These are phyloP conservation scores for Sandelia bainsii DNA, from an alignment of 2,797 vertebrate genomes.

Conservation along the genomic window DNA sequence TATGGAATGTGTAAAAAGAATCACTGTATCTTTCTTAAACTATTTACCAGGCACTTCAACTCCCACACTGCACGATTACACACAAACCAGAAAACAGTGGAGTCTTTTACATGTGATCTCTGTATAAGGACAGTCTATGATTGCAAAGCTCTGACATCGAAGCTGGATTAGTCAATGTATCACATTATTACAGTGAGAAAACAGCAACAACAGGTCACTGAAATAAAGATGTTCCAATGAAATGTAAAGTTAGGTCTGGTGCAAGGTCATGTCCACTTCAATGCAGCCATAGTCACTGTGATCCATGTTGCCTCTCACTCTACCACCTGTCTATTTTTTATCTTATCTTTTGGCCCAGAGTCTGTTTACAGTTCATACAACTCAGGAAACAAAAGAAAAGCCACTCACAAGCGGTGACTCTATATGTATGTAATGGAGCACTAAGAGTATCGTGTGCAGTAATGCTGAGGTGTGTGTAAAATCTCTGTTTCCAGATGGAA, in stretches of 20 bases:
- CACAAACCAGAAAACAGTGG: neutral
- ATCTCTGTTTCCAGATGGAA: slow-evolving; percentile 18
- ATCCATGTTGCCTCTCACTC: neutral
- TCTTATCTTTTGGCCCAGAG: neutral
- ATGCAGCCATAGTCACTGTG: slow-evolving; percentile 11
- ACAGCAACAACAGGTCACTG: neutral
- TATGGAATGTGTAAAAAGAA: slow-evolving; percentile 14
- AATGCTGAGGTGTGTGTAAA: neutral
- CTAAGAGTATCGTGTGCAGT: neutral
- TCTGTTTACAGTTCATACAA: slow-evolving; percentile 33
- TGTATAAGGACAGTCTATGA: neutral
- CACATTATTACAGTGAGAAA: neutral
- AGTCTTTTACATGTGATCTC: neutral
- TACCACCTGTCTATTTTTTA: slow-evolving; percentile 2
- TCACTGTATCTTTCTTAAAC: slow-evolving; percentile 22
- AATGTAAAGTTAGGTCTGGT: slow-evolving; percentile 23
- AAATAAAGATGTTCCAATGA: neutral
- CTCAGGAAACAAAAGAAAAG: slow-evolving; percentile 11
- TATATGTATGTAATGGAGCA: neutral
- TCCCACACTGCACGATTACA: neutral
- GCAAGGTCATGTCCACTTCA: slow-evolving; percentile 16
- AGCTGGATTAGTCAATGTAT: neutral
- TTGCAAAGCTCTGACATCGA: slow-evolving; percentile 2
- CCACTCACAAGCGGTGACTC: slow-evolving; percentile 8
- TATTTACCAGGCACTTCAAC: slow-evolving; percentile 37